Base-by-base conservation (phyloP, 2,113 vertebrate species). In the Phalacrocorax brasilianus region DNA sequence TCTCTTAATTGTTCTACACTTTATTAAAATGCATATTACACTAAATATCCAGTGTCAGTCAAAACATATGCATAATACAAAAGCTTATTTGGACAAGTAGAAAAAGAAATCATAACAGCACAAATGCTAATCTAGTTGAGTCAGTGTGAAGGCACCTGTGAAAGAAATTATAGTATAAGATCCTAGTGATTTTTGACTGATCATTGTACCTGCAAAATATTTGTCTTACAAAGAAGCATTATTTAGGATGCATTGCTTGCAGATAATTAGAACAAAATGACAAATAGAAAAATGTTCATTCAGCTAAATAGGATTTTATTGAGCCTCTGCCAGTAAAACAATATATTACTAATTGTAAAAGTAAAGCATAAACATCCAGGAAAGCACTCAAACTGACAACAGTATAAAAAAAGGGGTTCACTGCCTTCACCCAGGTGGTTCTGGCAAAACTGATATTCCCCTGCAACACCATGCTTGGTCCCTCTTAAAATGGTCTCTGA, bases 1-100 rank as follows among this genome's bases (percentile, higher is more conserved):
- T 74, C 65, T 79, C 82, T 89, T 97, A 97, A 86, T 89, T 97
- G 24, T 68, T 85, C 74, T 58, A 47, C 63, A 78, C 58, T 87
- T 76, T 47, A 68, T 72, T 56, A 52, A 91, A 93, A 95, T 88
- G 83, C 40, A 65, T 61, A 91, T 61, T 45, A 80, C n/a, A 76
- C 65, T 59, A 85, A 96, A 94, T 87, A 82, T 17, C 19, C 24
- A 81, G 18, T 74, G 38, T 56, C 67, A 92, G 23, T 85, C 55
- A 87, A 92, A 92, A 81, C 27, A 14, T 13, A 53, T 23, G 21
- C 17, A 62, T 28, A 56, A 80, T 12, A 87, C 18, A 75, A 85
- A 88, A 75, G 14, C 14, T 65, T 77, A 93, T 70, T 85, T 72
- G 40, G 65, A 78, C 35, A 75, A 91, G 56, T 18, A 91, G 44